A percentile compares a stretch with the other conserved stretches of the same genome.
Evolutionary conservation across 2,113 vertebrate species (phyloP).

Genomic region (Rutilus rutilus): DNA sequence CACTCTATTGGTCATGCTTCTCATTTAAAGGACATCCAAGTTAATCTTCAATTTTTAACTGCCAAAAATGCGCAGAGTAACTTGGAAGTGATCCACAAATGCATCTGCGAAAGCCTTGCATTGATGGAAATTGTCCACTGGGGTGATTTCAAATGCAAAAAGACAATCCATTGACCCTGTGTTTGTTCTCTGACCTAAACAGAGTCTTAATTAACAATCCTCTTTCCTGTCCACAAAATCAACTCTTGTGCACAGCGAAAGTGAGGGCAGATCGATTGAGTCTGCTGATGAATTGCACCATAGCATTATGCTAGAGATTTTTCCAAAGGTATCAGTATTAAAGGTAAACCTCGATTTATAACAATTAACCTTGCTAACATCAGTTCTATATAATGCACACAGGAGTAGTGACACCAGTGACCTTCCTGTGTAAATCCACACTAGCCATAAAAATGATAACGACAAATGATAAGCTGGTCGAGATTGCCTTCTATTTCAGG

Average conservation of each 20-base stretch:
- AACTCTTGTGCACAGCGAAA: slow-evolving; percentile 35
- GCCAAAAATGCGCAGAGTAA: slow-evolving; percentile 1
- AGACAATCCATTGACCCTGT: slow-evolving; percentile 36
- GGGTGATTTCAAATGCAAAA: slow-evolving; percentile 24
- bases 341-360: slow-evolving; percentile 48
- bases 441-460: neutral
- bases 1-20: slow-evolving; percentile 4
- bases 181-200: slow-evolving; percentile 42
- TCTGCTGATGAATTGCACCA: slow-evolving; percentile 47
- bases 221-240: slow-evolving; percentile 31
- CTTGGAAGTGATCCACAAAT: slow-evolving; percentile 22
- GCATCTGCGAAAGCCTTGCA: slow-evolving; percentile 12
- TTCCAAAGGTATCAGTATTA: slow-evolving; percentile 48
- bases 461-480: neutral
- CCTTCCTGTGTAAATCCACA: neutral
- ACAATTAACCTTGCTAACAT: slow-evolving; percentile 42
- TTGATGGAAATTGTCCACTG: slow-evolving; percentile 12
- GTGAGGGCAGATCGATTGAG: slow-evolving; percentile 44
- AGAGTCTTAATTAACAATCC: slow-evolving; percentile 49
- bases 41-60: slow-evolving; percentile 25
- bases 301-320: slow-evolving; percentile 48
- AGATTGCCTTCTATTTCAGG: neutral
- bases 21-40: slow-evolving; percentile 31
- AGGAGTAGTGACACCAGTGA: neutral
- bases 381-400: slow-evolving; percentile 36